Evolutionary conservation across 1,140 invertebrate species (phyloP).

Genomic region (Lethrus apterus): DNA sequence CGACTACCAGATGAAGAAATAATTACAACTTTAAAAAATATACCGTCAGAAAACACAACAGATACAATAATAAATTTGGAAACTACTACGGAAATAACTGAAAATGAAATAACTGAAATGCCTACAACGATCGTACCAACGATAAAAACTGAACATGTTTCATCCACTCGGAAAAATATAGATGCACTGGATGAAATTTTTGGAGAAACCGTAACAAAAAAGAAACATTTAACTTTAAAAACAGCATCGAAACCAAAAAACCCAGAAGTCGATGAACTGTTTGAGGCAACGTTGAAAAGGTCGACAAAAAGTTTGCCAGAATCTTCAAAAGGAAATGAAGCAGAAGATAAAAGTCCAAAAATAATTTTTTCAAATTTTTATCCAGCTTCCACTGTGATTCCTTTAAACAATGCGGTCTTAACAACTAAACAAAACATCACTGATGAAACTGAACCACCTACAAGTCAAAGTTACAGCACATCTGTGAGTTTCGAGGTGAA

Average conservation of each 20-base stretch:
- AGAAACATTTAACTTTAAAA: background rate
- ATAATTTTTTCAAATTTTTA: conserved; percentile 33
- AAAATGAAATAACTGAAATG: background rate
- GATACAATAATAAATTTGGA: background rate
- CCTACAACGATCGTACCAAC: background rate
- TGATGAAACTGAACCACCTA: conserved; percentile 24
- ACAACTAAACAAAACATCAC: background rate
- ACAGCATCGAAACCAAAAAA: background rate
- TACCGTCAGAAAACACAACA: background rate
- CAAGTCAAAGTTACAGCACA: conserved; percentile 39
- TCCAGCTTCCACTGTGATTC: conserved; percentile 25
- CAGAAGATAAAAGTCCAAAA: conserved; percentile 18
- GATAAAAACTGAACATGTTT: background rate
- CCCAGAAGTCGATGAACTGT: background rate
- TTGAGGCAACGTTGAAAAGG: background rate
- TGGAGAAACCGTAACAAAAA: background rate
- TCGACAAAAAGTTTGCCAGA: background rate
- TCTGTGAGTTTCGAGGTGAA: conserved; percentile 40
- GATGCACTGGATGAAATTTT: background rate
- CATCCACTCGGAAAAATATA: background rate
- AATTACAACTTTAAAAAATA: conserved; percentile 1
- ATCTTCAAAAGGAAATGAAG: background rate
- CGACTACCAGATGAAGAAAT: background rate
- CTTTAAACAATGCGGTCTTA: too few relatives aligned
- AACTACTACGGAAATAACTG: background rate